phyloP scores from a whole-genome alignment of 2,888 invertebrate species.

The Leptinotarsa haldemani region DNA sequence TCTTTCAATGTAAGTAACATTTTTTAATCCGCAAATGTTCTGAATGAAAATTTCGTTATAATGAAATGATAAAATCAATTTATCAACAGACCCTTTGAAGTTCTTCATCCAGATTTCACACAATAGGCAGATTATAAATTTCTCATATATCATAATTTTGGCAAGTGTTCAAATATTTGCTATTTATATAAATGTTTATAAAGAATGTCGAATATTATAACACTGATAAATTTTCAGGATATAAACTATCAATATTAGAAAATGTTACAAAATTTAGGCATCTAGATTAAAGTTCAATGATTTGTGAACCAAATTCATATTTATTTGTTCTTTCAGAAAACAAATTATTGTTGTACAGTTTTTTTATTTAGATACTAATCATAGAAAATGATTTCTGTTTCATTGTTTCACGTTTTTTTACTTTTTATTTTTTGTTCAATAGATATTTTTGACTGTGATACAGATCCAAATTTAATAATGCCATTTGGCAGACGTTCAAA shows the following conservation, averaged over 20 bases:
- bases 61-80: background rate
- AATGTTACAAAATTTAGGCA: constrained; percentile 2
- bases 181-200: constrained; percentile 29
- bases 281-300: background rate
- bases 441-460: background rate
- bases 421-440: no score
- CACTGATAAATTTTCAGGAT: background rate
- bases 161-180: constrained; percentile 22
- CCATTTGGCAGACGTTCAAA: background rate
- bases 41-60: background rate
- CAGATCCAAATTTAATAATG: constrained; percentile 2
- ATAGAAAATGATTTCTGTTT: no score
- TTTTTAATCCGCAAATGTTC: constrained; percentile 17
- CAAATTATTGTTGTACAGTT: background rate
- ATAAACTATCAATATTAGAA: constrained; percentile 4
- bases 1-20: constrained; percentile 22
- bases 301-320: constrained; percentile 37
- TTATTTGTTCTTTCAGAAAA: background rate
- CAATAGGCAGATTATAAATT: constrained; percentile 31
- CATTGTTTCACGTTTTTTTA: no score
- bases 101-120: background rate
- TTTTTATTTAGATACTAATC: no score
- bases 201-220: background rate
- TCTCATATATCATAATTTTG: constrained; percentile 27
- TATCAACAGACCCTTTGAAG: background rate